Evolutionary conservation across 2,888 invertebrate species (phyloP), one percentile per base, ranked within the genome.

Genomic region (Drosophila kanekoi): DNA sequence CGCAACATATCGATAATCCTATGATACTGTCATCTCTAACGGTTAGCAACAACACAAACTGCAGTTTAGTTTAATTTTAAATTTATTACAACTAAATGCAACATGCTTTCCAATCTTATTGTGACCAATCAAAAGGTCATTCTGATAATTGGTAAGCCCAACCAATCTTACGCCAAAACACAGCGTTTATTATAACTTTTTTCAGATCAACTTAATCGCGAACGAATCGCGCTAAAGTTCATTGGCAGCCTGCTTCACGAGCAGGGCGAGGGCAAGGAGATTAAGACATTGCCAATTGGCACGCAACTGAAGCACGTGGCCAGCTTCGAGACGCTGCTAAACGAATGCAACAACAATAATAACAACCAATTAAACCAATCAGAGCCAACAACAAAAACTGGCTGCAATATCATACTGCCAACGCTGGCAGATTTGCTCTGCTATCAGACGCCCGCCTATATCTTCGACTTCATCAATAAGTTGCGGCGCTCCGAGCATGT

Each of bases 21-120:
- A 9, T 28, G 3, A 16, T n/a, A 16, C 23, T 37, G 8, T 32
- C 79, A 74, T 76, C 75, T 37, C 68, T 68, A 57, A 41, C 32
- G 45, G 41, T 37, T 23, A 60, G 61, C 68, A 69, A 69, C 63
- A 83, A 66, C 56, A 63, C 62, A 41, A 68, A 66, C 43, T 79
- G 77, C 68, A 69, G 52, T 62, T 73, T 23, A 60, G 35, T 53
- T 52, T 58, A 60, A 44, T 72, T 59, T 59, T 71, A 49, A 41
- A 52, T 56, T 51, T 49, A 40, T 40, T 41, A 47, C 16, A 67
- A 81, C 32, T 77, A 62, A 69, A 81, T 73, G 73, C 81, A 89
- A 74, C 52, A 91, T 91, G 92, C 85, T 92, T n/a, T 91, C 91
- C 43, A 90, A 90, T 69, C 72, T 90, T 33, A 45, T 92, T 41